Conservation (phyloP, 2,113 vertebrate genomes). For the Narcine bancroftii region DNA sequence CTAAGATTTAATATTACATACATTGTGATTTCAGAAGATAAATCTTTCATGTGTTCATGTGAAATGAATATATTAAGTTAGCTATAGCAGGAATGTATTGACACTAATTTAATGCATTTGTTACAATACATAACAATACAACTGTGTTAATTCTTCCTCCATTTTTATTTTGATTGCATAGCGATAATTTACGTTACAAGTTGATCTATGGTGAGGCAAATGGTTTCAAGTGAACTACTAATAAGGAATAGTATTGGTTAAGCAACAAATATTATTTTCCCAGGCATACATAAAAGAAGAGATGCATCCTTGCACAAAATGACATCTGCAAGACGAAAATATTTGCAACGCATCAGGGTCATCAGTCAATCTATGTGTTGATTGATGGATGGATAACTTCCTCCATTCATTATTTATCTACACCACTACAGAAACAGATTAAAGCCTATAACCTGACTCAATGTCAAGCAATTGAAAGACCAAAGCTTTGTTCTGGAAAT, state of each 20-base stretch:
- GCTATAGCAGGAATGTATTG: background rate
- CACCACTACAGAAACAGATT: background rate
- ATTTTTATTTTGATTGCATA: background rate
- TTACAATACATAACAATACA: background rate
- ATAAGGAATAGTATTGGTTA: background rate
- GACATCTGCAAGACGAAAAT: background rate
- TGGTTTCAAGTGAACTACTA: background rate
- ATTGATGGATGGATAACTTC: background rate
- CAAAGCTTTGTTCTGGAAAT: background rate
- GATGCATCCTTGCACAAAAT: background rate
- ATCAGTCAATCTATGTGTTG: background rate
- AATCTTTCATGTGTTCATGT: background rate
- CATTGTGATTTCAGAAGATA: background rate
- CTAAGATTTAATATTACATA: background rate
- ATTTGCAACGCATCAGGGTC: background rate
- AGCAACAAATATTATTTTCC: background rate
- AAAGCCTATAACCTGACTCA: constrained; percentile 8
- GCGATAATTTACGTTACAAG: background rate
- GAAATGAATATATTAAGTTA: background rate
- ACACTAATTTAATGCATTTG: background rate
- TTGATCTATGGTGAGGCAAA: background rate
- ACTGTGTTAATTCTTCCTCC: background rate
- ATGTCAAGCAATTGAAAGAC: constrained; percentile 2
- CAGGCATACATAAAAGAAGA: background rate
- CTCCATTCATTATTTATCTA: background rate